A percentile compares a stretch with the other conserved stretches of the same genome.
Conservation (phyloP, 2,797 vertebrate species). For the Huso huso region DNA sequence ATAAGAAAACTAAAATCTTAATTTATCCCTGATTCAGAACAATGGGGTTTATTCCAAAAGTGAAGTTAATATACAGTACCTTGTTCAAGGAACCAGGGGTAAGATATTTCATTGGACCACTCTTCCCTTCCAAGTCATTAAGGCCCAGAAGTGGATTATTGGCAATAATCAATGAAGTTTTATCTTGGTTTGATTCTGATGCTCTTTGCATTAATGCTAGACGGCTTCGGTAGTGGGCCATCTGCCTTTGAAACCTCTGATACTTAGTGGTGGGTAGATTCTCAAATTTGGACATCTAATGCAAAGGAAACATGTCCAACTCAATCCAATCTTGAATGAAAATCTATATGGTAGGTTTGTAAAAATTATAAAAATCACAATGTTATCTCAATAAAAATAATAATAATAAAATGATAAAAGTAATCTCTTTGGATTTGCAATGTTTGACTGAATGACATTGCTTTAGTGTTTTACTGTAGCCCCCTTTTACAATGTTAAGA, state of each 20-base stretch:
- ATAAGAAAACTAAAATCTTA: no score
- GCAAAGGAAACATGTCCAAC: not conserved
- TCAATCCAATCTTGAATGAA: no score
- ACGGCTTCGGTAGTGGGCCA: conserved; percentile 23
- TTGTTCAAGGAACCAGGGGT: conserved; percentile 2
- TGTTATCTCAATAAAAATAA: no score
- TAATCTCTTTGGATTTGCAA: no score
- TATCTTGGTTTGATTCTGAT: conserved; percentile 39
- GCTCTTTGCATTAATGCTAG: conserved; percentile 33
- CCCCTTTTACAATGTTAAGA: no score
- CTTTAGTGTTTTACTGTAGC: no score
- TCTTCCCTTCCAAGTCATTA: conserved; percentile 16
- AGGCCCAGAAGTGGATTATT: conserved; percentile 38
- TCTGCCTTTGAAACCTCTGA: conserved; percentile 22
- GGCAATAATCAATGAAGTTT: conserved; percentile 37
- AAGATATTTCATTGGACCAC: conserved; percentile 28
- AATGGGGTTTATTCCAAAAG: no score
- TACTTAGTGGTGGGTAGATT: not conserved
- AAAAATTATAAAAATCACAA: no score
- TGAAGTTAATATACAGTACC: conserved; percentile 19
- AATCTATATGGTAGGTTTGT: no score
- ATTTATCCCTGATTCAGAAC: no score
- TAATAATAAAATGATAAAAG: no score
- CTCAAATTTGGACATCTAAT: not conserved
- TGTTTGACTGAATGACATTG: no score